Percentiles rank a stretch among this genome's conserved stretches.
Evolutionary conservation across 2,888 invertebrate species (phyloP).

Genomic region (Conchocele bisecta): DNA sequence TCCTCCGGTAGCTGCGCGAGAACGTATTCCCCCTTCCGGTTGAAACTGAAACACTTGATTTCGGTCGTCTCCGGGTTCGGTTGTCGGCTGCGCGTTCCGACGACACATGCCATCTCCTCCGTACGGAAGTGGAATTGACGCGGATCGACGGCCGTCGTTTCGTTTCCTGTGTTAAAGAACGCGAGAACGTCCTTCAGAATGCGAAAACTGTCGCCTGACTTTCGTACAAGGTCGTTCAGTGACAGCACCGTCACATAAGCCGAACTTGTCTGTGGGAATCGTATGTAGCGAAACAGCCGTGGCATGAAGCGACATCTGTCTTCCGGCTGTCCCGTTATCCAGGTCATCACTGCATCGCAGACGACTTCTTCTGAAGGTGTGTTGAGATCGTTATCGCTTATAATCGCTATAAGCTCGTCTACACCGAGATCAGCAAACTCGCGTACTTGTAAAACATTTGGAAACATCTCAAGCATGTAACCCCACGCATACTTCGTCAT

Average conservation of each 20-base stretch:
- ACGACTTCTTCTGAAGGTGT: constrained; percentile 93
- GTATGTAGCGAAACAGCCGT: constrained; percentile 50
- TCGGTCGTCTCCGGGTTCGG: constrained; percentile 65
- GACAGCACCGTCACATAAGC: constrained; percentile 56
- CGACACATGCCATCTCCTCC: constrained; percentile 64
- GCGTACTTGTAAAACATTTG: constrained; percentile 52
- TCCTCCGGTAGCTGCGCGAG: constrained; percentile 58
- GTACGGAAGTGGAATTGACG: constrained; percentile 52
- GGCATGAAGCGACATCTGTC: constrained; percentile 66
- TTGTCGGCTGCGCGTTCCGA: constrained; percentile 62
- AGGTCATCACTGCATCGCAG: constrained; percentile 88
- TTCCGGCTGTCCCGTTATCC: constrained; percentile 86
- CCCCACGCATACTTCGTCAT: constrained; percentile 88
- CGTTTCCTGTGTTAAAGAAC: not conserved
- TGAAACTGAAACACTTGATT: constrained; percentile 58
- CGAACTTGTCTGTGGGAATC: constrained; percentile 56
- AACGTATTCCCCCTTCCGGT: constrained; percentile 39
- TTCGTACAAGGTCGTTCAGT: constrained; percentile 23
- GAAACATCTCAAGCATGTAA: constrained; percentile 85
- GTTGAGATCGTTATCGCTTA: constrained; percentile 91
- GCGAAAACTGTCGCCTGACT: not conserved
- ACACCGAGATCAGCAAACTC: constrained; percentile 85
- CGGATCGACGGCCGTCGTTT: not conserved
- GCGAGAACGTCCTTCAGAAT: not conserved
- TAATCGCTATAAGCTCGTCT: constrained; percentile 89